Evolutionary conservation across 35 echinoderm and acorn worm species (phyloP).

Genomic region (Anneissia japonica): DNA sequence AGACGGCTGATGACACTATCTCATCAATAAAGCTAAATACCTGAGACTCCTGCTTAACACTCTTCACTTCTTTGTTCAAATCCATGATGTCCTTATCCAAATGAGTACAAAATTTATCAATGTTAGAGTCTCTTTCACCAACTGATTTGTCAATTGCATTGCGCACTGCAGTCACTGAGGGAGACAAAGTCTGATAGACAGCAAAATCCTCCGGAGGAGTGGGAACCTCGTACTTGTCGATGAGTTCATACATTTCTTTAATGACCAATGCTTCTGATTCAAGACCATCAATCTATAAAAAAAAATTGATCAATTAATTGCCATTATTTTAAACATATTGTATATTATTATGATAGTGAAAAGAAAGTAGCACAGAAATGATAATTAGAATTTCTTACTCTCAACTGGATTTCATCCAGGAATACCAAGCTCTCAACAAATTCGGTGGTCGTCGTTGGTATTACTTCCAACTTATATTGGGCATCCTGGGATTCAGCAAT

Average conservation of each 20-base stretch:
- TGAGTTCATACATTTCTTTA: slow-evolving; percentile 96
- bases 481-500: slow-evolving; percentile 95
- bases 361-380: background rate
- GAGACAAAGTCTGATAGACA: slow-evolving; percentile 83
- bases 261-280: slow-evolving; percentile 70
- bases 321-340: too few species aligned
- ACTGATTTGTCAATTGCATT: slow-evolving; percentile 92
- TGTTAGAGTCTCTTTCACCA: slow-evolving; percentile 87
- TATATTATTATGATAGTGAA: too few species aligned
- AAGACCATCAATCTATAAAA: slow-evolving; percentile 62
- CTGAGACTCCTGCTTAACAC: slow-evolving; percentile 97
- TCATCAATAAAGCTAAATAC: too few species aligned
- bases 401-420: slow-evolving; percentile 86
- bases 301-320: background rate
- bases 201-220: slow-evolving; percentile 98
- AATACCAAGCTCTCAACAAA: slow-evolving; percentile 94
- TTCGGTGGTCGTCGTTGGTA: slow-evolving; percentile 68
- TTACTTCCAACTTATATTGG: slow-evolving; percentile 87
- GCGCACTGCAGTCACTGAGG: slow-evolving; percentile 73
- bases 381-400: slow-evolving; percentile 36
- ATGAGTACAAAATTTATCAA: slow-evolving; percentile 98
- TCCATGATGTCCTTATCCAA: slow-evolving; percentile 93
- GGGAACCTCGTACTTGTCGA: slow-evolving; percentile 84
- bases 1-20: too few species aligned
- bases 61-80: slow-evolving; percentile 85